Base-by-base conservation (phyloP, 2,113 vertebrate species). In the Tupaia tana region DNA sequence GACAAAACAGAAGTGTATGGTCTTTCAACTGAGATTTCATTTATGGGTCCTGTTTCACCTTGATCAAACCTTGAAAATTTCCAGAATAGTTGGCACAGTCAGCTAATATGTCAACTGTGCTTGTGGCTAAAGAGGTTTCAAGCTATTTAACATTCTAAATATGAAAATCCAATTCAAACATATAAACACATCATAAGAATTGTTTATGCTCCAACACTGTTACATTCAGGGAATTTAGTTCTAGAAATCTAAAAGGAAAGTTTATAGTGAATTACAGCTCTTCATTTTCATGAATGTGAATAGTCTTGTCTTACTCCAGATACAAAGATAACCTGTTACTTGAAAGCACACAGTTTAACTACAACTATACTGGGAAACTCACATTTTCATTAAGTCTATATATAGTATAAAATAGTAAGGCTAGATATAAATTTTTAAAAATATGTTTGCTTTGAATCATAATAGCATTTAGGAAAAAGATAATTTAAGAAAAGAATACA, bases 101-200 rank as follows among this genome's bases (percentile, higher is more conserved):
- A 97, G 92, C 83, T 96, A 91, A 94, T 95, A 98, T 94, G 96
- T 96, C 98, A 97, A 98, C 97, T 80, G 59, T 95, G 82, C 71
- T 64, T 95, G 78, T 97, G 67, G 80, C 82, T 96, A 97, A 77
- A 98, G 97, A 93, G 73, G 78, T 88, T 96, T 97, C 71, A 88
- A 97, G 79, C 69, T 97, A 96, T 94, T 98, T 98, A 97, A 93
- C 43, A 98, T 97, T 98, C 96, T 95, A 59, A 93, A 96, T 52
- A 91, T 79, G 87, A 93, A 97, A 90, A 91, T 29, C 3, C 88
- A 96, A 96, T 97, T 97, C 87, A 96, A 97, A 98, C 90, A 92
- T 96, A 96, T 54, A 90, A 98, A 97, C 84, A 96, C 95, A 95
- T 82, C 97, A 80, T 96, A 97, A 98, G 78, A 98, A 97, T 95